A percentile compares a stretch with the other conserved stretches of the same genome.
phyloP scores from a whole-genome alignment of 2,888 invertebrate species.

The Dryadula phaetusa region DNA sequence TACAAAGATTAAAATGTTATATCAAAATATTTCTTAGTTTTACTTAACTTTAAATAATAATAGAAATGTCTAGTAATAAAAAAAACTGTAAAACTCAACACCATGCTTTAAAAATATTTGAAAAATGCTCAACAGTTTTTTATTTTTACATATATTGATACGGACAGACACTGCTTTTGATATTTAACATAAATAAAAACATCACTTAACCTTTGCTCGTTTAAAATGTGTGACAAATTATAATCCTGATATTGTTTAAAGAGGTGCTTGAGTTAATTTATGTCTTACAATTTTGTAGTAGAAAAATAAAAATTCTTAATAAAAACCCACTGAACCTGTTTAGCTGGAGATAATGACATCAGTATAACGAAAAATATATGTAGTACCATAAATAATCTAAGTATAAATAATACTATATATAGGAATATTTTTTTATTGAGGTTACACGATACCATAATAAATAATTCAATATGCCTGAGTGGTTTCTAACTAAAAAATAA shows the following conservation, averaged over 20 bases:
- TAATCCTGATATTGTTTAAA: conserved; percentile 1
- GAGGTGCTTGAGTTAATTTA: conserved; percentile 2
- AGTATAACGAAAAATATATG: conserved; percentile 4
- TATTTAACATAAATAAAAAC: not conserved
- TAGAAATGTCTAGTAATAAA: too few species aligned
- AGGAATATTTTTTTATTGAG: not conserved
- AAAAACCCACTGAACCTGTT: conserved; percentile 6
- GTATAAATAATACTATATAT: not conserved
- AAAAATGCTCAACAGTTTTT: too few species aligned
- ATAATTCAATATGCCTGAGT: not conserved
- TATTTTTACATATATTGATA: too few species aligned
- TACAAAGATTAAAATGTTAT: too few species aligned
- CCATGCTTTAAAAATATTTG: not conserved
- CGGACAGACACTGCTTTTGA: too few species aligned
- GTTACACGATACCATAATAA: conserved; percentile 7
- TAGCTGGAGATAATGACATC: conserved; percentile 4
- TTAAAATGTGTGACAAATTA: conserved; percentile 5
- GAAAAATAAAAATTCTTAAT: conserved; percentile 1
- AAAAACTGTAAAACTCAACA: too few species aligned
- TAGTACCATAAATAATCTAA: not conserved
- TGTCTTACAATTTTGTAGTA: conserved; percentile 3
- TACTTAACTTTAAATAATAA: not conserved
- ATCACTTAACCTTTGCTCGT: not conserved
- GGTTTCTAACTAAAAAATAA: not conserved
- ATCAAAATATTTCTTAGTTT: not conserved